A percentile compares a stretch with the other conserved stretches of the same genome.
Conservation (phyloP, 2,797 vertebrate species). For the Paramormyrops hopkinsi region DNA sequence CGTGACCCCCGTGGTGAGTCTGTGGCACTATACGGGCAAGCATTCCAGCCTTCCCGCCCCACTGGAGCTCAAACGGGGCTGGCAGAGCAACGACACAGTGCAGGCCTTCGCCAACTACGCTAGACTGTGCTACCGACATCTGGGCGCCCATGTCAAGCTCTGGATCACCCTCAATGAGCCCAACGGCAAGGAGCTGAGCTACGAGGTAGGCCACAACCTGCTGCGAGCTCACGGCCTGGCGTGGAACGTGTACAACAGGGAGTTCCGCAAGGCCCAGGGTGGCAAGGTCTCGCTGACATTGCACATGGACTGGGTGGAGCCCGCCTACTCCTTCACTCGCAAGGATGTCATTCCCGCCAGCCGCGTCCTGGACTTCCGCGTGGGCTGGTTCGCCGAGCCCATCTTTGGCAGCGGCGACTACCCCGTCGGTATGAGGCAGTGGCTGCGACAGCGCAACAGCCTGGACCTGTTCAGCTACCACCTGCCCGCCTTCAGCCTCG, state of each 20-base stretch:
- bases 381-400: constrained; percentile 90
- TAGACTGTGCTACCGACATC: constrained; percentile 74
- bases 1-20: constrained; percentile 81
- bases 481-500: constrained; percentile 81
- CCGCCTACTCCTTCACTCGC: constrained; percentile 80
- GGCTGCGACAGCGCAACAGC: constrained; percentile 73
- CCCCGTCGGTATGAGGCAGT: constrained; percentile 77
- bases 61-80: constrained; percentile 66
- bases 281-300: constrained; percentile 83
- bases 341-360: constrained; percentile 77
- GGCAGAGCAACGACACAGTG: constrained; percentile 74
- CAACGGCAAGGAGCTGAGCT: constrained; percentile 71
- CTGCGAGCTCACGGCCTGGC: constrained; percentile 80
- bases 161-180: constrained; percentile 95
- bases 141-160: constrained; percentile 79
- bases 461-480: constrained; percentile 65
- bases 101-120: constrained; percentile 80
- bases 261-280: constrained; percentile 74
- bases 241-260: constrained; percentile 75
- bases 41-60: constrained; percentile 73
- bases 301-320: constrained; percentile 90
- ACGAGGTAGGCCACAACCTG: constrained; percentile 77
- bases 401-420: constrained; percentile 89
- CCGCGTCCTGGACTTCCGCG: constrained; percentile 78
- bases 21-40: constrained; percentile 76